phyloP scores from a whole-genome alignment of 2,888 invertebrate genomes.

The Euphydryas editha region DNA sequence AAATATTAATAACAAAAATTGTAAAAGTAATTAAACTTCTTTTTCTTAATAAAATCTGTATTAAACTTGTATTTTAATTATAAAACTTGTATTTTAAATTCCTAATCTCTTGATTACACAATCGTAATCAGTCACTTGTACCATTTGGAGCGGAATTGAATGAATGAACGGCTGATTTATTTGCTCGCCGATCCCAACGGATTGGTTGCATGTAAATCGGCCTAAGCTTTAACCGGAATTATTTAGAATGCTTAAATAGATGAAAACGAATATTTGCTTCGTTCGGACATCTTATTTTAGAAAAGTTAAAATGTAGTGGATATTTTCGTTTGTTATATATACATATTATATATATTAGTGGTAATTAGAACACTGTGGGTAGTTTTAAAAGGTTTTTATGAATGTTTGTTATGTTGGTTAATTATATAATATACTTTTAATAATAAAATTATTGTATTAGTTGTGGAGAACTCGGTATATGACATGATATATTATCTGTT shows the following conservation, averaged over 20 bases:
- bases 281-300: slow-evolving; percentile 31
- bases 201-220: slow-evolving; percentile 63
- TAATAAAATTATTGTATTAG: no score
- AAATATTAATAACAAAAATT: no score
- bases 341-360: background rate
- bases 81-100: background rate
- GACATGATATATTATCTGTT: no score
- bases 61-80: no score
- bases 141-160: slow-evolving; percentile 33
- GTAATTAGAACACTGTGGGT: background rate
- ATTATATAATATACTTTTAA: no score
- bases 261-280: slow-evolving; percentile 46
- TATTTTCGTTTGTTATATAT: slow-evolving; percentile 15
- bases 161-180: slow-evolving; percentile 59
- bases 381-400: background rate
- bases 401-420: background rate
- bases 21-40: no score
- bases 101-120: slow-evolving; percentile 18
- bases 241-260: slow-evolving; percentile 70
- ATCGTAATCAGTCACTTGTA: slow-evolving; percentile 34
- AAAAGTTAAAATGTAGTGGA: slow-evolving; percentile 4
- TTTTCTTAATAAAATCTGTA: no score
- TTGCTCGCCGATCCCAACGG: slow-evolving; percentile 56
- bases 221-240: slow-evolving; percentile 67
- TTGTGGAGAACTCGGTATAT: no score